Base-by-base conservation (phyloP, 2,113 vertebrate genomes). In the Albula glossodonta region DNA sequence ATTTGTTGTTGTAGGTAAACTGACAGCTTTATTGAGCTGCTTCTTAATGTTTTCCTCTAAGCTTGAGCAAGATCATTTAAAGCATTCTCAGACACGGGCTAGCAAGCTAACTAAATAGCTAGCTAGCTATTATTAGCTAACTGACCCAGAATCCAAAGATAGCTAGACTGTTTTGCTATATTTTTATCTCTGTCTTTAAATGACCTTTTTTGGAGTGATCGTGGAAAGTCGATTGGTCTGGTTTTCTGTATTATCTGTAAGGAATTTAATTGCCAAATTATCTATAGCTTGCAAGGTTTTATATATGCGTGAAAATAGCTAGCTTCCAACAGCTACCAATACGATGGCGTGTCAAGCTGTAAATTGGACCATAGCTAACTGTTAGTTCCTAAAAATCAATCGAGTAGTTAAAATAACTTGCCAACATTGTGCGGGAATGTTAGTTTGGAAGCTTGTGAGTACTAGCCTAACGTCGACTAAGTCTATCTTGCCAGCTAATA, bases 101-200 rank as follows among this genome's bases (percentile, higher is more conserved):
- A 66, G 17, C 60, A 22, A 25, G 77, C 78, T 86, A 84, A 31
- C 51, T 19, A 77, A 51, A 57, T 87, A 85, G 86, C 66, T 78
- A 51, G 70, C 57, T 57, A 77, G 78, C 87, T 93, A 91, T 94
- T 91, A 91, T 93, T 91, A 89, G 88, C 90, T 78, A 66, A 66
- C 60, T 87, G 87, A 86, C 78, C 89, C 88, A 85, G 85, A 89
- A 89, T 92, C 90, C 90, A 91, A 90, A 91, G 89, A 90, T 90
- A 92, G 90, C 70, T 19, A 74, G n/a, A 19, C 60, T 31, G 70
- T 74, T 74, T 25, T 10, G 86, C 89, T 90, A 87, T 93, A 87
- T 92, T 89, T 90, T 91, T 90, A 84, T 90, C 84, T 57, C 86
- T 70, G 84, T 84, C 87, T 79, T 78, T 50, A 87, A 88, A 80